These are phyloP conservation scores for Microctonus hyperodae DNA, from an alignment of 2,888 invertebrate species.

Conservation along the genomic window DNA sequence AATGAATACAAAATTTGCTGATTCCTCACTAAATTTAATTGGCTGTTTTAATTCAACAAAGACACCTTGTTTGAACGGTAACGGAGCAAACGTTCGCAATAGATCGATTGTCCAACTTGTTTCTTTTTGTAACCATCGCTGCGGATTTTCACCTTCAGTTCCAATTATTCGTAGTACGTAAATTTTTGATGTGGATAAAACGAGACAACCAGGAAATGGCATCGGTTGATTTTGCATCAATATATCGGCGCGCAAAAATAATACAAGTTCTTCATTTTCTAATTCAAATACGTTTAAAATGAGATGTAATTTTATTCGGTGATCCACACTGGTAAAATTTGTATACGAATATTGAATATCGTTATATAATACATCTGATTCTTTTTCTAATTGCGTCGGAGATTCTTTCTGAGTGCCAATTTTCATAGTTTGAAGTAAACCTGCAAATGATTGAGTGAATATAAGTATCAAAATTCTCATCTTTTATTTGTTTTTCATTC, in stretches of 20 bases:
- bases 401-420: slow-evolving; percentile 61
- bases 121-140: slow-evolving; percentile 66
- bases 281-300: slow-evolving; percentile 67
- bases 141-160: slow-evolving; percentile 65
- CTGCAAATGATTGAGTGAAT: slow-evolving; percentile 48
- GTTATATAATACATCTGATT: slow-evolving; percentile 45
- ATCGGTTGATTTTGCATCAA: slow-evolving; percentile 59
- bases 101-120: slow-evolving; percentile 64
- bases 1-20: slow-evolving; percentile 50
- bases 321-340: slow-evolving; percentile 67
- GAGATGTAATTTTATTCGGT: slow-evolving; percentile 68
- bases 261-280: slow-evolving; percentile 66
- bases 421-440: slow-evolving; percentile 64
- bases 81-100: slow-evolving; percentile 62
- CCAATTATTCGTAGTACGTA: slow-evolving; percentile 66
- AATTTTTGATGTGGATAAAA: slow-evolving; percentile 66
- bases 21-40: slow-evolving; percentile 54
- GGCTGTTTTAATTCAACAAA: slow-evolving; percentile 63
- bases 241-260: slow-evolving; percentile 64
- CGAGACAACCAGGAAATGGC: slow-evolving; percentile 64
- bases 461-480: not conserved
- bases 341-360: slow-evolving; percentile 66
- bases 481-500: not conserved
- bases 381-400: slow-evolving; percentile 53
- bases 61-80: slow-evolving; percentile 68